Evolutionary conservation across 2,797 vertebrate genomes (phyloP).

Genomic region (Tragopan temminckii): DNA sequence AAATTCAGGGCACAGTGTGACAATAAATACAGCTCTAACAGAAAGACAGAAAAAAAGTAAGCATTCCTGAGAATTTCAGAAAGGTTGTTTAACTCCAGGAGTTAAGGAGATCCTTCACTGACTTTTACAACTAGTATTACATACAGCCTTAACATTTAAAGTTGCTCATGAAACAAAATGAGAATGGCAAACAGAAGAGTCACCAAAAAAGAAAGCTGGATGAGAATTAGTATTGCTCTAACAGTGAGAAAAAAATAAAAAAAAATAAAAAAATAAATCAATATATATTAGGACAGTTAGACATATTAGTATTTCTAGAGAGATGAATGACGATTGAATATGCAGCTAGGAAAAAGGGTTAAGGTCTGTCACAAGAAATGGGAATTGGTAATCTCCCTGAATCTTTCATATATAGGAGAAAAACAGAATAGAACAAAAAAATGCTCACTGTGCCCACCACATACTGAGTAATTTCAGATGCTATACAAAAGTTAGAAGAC

Average conservation of each 20-base stretch:
- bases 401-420: neutral
- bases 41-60: neutral
- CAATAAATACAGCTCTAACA: neutral
- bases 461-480: neutral
- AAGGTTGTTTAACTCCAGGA: neutral
- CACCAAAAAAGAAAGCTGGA: constrained; percentile 24
- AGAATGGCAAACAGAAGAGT: constrained; percentile 14
- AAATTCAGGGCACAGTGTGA: neutral
- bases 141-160: constrained; percentile 41
- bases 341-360: neutral
- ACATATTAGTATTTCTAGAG: neutral
- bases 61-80: neutral
- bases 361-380: neutral
- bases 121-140: neutral
- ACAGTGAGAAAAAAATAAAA: constrained; percentile 26
- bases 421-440: neutral
- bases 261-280: constrained; percentile 16
- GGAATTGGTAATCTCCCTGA: neutral
- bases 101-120: neutral
- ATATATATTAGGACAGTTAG: neutral
- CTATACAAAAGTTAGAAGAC: neutral
- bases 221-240: constrained; percentile 29
- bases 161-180: constrained; percentile 42
- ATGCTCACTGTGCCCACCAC: neutral
- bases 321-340: neutral